These are phyloP conservation scores for Labeo catla DNA, from an alignment of 2,113 vertebrate genomes.

Conservation along the genomic window DNA sequence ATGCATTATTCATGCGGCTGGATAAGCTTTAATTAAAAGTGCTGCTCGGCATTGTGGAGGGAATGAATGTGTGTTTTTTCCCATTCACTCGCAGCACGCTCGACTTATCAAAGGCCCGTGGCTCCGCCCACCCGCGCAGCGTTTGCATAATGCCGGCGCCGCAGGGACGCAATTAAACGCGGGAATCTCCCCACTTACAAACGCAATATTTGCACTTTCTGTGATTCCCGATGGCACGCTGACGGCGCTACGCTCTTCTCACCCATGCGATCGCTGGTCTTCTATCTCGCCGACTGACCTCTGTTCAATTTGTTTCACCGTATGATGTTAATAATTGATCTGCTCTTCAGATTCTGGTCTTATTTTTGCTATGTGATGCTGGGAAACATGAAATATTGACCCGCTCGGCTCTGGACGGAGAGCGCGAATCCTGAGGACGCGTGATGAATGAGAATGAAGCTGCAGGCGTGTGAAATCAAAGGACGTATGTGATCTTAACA, in stretches of 20 bases:
- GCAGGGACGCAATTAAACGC: constrained; percentile 69
- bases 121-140: constrained; percentile 66
- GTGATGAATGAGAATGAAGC: background rate
- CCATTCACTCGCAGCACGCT: constrained; percentile 90
- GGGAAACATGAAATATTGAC: background rate
- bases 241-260: background rate
- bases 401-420: background rate
- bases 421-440: background rate
- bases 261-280: background rate
- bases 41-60: constrained; percentile 86
- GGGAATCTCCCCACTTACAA: constrained; percentile 13
- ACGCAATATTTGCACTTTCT: background rate
- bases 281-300: background rate
- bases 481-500: background rate
- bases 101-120: constrained; percentile 90
- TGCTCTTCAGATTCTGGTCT: background rate
- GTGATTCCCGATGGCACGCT: background rate
- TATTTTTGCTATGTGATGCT: background rate
- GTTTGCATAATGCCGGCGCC: constrained; percentile 86
- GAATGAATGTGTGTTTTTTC: constrained; percentile 95
- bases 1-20: constrained; percentile 92
- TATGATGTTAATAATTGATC: background rate
- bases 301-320: background rate
- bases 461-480: background rate
- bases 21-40: constrained; percentile 98